These are phyloP conservation scores for Pimpla rufipes DNA, from an alignment of 2,888 invertebrate genomes.

Conservation along the genomic window DNA sequence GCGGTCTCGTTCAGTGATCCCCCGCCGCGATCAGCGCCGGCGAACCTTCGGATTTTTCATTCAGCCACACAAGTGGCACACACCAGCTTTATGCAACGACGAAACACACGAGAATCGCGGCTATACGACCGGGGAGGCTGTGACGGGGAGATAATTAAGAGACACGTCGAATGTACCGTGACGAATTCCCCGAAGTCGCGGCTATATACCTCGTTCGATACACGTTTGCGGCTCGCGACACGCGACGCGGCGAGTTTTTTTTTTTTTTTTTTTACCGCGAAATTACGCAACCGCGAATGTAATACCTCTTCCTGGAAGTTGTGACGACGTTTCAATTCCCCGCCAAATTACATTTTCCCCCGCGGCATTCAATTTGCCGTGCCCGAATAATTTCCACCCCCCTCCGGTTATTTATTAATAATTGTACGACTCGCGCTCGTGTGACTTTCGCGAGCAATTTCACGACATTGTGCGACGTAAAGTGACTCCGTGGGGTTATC, in stretches of 20 bases:
- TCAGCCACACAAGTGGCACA: neutral
- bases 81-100: neutral
- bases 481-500: neutral
- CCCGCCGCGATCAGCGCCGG: neutral
- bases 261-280: slow-evolving; percentile 51
- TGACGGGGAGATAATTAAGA: slow-evolving; percentile 53
- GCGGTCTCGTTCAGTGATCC: slow-evolving; percentile 65
- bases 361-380: neutral
- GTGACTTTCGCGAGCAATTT: slow-evolving; percentile 34
- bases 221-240: slow-evolving; percentile 40
- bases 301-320: slow-evolving; percentile 59
- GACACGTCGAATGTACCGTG: slow-evolving; percentile 55
- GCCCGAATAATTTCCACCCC: slow-evolving; percentile 12
- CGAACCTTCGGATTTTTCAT: neutral
- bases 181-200: slow-evolving; percentile 50
- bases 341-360: slow-evolving; percentile 17
- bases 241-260: too few relatives aligned
- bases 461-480: neutral
- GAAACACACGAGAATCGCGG: neutral
- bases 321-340: slow-evolving; percentile 51
- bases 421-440: neutral
- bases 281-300: slow-evolving; percentile 56
- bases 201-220: slow-evolving; percentile 16
- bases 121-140: slow-evolving; percentile 2
- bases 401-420: slow-evolving; percentile 39